Base-by-base conservation (phyloP, 2,113 vertebrate species). In the Andinoacara biseriatus region DNA sequence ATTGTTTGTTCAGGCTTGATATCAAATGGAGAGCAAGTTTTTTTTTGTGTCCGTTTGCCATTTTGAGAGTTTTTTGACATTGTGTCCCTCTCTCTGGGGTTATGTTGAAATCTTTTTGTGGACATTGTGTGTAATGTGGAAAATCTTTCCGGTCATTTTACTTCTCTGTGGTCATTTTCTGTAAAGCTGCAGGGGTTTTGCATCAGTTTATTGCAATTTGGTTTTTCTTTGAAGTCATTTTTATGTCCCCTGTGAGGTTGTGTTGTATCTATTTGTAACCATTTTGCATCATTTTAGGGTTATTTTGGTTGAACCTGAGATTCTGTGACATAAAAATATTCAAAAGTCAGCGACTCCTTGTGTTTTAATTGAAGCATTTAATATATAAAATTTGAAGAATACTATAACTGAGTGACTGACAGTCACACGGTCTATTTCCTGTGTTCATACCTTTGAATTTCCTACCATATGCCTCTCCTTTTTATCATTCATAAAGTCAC, bases 401-500 rank as follows among this genome's bases (percentile, higher is more conserved):
- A 38, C 22, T 20, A 2, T 63, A 35, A 58, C 15, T 18, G n/a
- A 52, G 15, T 65, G 57, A 33, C 35, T 83, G 67, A 49, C 14
- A 33, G 58, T 58, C n/a, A 49, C 31, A 22, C 10, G 26, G 29
- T 69, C 62, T 76, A 13, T 76, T 72, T 83, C 52, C 72, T 80
- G 43, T 78, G 85, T 81, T 67, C 38, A 52, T 61, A 57, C 46
- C 58, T 90, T 49, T 90, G 17, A 46, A 49, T 74, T 61, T 78
- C 60, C 17, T 17, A 2, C 7, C 79, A 81, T 62, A 62, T 49
- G 65, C 17, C 20, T 76, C 63, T 86, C 59, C 46, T 33, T 46
- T 80, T 81, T 59, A 77, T 87, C 92, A 93, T 92, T 94, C 92
- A 93, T 86, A 81, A 92, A 90, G 61, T 82, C 2, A 2, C 56